Conservation (phyloP, 2,888 invertebrate species). For the Adela reaumurella region DNA sequence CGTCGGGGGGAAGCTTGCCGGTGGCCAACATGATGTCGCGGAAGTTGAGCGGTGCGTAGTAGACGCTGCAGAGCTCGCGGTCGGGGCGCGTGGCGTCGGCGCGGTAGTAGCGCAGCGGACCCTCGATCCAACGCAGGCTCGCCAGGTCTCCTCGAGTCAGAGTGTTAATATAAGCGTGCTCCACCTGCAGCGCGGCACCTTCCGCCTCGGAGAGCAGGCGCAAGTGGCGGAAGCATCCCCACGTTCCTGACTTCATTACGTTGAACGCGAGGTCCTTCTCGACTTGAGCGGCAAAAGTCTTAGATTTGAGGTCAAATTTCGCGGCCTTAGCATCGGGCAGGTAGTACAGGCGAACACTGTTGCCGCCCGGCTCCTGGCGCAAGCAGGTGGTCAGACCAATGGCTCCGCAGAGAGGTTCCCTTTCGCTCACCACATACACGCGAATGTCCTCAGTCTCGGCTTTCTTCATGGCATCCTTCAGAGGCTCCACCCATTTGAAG, state of each 20-base stretch:
- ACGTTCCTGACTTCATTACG: constrained; percentile 73
- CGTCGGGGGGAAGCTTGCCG: constrained; percentile 95
- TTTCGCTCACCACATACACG: constrained; percentile 66
- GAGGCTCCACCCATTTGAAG: constrained; percentile 76
- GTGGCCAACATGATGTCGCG: constrained; percentile 97
- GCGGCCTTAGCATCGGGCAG: constrained; percentile 62
- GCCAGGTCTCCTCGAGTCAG: constrained; percentile 90
- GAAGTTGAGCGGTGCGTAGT: constrained; percentile 95
- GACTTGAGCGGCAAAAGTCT: constrained; percentile 62
- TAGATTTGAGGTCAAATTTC: constrained; percentile 55
- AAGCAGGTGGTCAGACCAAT: constrained; percentile 90
- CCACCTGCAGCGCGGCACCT: constrained; percentile 57
- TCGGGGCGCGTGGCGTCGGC: constrained; percentile 33
- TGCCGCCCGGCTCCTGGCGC: constrained; percentile 81
- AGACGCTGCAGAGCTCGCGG: constrained; percentile 76
- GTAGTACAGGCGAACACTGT: constrained; percentile 68
- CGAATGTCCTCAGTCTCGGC: constrained; percentile 57
- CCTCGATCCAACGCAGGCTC: constrained; percentile 91
- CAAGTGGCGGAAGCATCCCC: constrained; percentile 88
- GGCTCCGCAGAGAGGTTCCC: constrained; percentile 69
- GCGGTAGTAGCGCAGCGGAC: constrained; percentile 63
- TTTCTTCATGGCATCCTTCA: constrained; percentile 72
- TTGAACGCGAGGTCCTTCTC: constrained; percentile 81
- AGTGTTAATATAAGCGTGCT: constrained; percentile 94
- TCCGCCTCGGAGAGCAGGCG: constrained; percentile 48